Evolutionary conservation across 2,888 invertebrate species (phyloP).

Genomic region (Leptinotarsa rubiginosa): DNA sequence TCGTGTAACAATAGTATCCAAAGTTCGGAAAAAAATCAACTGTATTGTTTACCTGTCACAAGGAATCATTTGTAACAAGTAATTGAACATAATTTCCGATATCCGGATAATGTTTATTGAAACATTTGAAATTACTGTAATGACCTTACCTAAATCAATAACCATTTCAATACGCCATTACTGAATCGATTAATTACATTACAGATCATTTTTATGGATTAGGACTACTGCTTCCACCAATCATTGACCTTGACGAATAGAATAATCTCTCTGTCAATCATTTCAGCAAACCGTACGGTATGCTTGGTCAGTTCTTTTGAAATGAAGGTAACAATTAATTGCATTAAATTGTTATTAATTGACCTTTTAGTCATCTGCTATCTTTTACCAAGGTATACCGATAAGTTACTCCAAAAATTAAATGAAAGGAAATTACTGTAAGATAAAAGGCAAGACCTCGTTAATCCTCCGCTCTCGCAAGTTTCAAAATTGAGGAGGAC

Average conservation of each 20-base stretch:
- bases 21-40: neutral
- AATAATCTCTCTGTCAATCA: conserved; percentile 18
- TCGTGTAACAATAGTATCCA: too few species aligned
- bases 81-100: conserved; percentile 10
- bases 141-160: conserved; percentile 25
- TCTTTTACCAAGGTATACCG: too few species aligned
- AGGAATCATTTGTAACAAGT: neutral
- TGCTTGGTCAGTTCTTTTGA: conserved; percentile 6
- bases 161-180: conserved; percentile 20
- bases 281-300: conserved; percentile 6
- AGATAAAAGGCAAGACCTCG: too few species aligned
- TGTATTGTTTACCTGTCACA: neutral
- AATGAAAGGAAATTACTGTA: too few species aligned
- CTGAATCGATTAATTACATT: conserved; percentile 7
- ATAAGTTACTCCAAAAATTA: too few species aligned
- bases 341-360: neutral
- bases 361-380: neutral
- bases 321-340: conserved; percentile 17
- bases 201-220: conserved; percentile 16
- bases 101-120: neutral
- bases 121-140: neutral
- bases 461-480: too few species aligned
- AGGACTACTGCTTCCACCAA: conserved; percentile 11
- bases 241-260: neutral
- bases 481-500: too few species aligned